Percentiles rank a stretch among this genome's conserved stretches.
phyloP scores from a whole-genome alignment of 2,888 invertebrate genomes.

The Pharmacophagus antenor region DNA sequence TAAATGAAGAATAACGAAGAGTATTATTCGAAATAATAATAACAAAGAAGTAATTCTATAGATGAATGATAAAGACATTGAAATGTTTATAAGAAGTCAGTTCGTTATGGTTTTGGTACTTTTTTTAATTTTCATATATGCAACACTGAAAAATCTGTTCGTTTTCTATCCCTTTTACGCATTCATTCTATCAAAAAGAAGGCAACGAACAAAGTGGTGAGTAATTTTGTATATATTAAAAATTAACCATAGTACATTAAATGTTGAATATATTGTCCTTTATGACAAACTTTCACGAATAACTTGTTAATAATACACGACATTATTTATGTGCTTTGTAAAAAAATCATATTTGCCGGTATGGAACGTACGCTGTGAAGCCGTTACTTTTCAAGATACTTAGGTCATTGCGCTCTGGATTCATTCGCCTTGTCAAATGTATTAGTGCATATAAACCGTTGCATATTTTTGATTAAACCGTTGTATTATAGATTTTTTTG shows the following conservation, averaged over 20 bases:
- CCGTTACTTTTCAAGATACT: constrained; percentile 78
- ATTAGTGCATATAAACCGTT: constrained; percentile 46
- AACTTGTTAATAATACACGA: neutral
- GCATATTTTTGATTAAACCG: constrained; percentile 47
- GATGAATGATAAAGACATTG: neutral
- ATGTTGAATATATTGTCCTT: constrained; percentile 10
- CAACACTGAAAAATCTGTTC: constrained; percentile 35
- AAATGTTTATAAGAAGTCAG: too few relatives aligned
- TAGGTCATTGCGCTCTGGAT: constrained; percentile 68
- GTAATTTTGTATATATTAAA: constrained; percentile 52
- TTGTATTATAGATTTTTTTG: constrained; percentile 42
- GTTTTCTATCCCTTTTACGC: constrained; percentile 45
- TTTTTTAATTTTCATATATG: constrained; percentile 29
- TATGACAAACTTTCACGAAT: neutral
- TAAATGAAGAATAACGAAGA: too few relatives aligned
- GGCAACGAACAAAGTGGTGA: constrained; percentile 60
- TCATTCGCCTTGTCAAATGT: constrained; percentile 40
- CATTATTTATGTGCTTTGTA: neutral
- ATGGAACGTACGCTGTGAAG: constrained; percentile 40
- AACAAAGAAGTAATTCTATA: too few relatives aligned
- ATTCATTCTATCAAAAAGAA: constrained; percentile 53
- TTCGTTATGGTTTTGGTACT: constrained; percentile 15
- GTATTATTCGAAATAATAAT: too few relatives aligned
- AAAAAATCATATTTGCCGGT: constrained; percentile 36
- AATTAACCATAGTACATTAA: constrained; percentile 27